Evolutionary conservation across 64 coral and sea anemone species (phyloP), one percentile per base, ranked within the genome.

Genomic region (Pocillopora verrucosa): DNA sequence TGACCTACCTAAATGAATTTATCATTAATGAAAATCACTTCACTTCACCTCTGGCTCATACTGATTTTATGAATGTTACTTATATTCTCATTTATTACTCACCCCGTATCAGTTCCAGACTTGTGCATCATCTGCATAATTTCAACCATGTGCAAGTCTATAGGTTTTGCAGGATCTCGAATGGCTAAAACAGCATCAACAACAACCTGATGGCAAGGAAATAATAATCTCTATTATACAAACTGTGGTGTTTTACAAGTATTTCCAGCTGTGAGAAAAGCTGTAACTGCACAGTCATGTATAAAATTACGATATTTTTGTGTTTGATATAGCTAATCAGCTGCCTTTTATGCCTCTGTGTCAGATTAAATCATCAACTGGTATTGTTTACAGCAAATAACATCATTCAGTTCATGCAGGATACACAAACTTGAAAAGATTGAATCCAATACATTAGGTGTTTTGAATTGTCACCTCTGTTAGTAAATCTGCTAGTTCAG

Each of bases 51-150:
- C 41, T 51, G 41, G 41, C 41, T 51, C 41, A 51, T 51, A 51
- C 41, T 76, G 26, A n/a, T 76, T n/a, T 14, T 13, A 17, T 56
- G 0, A 79, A 24, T 9, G 37, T 17, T 56, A 56, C 10, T 79
- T 45, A 13, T 79, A n/a, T 4, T 16, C 2, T 36, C 38, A 76
- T 22, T 34, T 73, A 76, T 38, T 57, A 13, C 88, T 90, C 87
- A 98, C 96, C 89, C 59, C 74, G 92, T 94, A 76, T 98, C 96
- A 65, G 93, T 82, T 61, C 94, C 96, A 24, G 96, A 92, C 56
- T 98, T 98, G 83, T 98, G 96, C 92, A 92, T 94, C 96, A 98
- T 98, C 60, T 98, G 87, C 96, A 98, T 98, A 38, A 98, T 93
- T 78, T 98, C 96, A 22, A 98, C 96, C 96, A 98, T 98, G 83